Percentiles rank a stretch among this genome's conserved stretches.
phyloP scores from a whole-genome alignment of 2,797 vertebrate species.

The Gadopsis bispinosus region DNA sequence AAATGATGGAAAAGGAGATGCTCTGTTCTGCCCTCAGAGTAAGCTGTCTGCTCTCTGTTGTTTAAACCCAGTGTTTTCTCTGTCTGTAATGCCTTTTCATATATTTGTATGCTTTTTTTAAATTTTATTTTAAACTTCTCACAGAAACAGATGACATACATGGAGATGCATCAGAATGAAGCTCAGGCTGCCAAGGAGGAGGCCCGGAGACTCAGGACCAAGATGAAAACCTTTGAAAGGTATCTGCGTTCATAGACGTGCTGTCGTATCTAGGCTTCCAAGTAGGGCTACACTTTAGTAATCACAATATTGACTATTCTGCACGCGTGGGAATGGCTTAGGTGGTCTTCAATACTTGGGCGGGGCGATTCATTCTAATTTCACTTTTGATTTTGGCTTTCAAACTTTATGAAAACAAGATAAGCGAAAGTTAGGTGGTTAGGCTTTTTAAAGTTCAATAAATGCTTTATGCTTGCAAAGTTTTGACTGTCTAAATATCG shows the following conservation, averaged over 20 bases:
- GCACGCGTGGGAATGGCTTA: background rate
- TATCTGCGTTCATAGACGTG: slow-evolving; percentile 52
- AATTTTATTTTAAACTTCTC: background rate
- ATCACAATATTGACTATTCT: background rate
- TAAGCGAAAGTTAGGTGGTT: no score
- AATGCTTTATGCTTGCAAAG: no score
- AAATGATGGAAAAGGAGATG: slow-evolving; percentile 89
- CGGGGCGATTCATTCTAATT: no score
- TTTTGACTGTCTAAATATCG: background rate
- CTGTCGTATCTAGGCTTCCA: background rate
- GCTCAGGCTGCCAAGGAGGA: slow-evolving; percentile 90
- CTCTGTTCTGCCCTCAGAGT: slow-evolving; percentile 92
- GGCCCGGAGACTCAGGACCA: slow-evolving; percentile 85
- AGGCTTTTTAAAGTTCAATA: no score
- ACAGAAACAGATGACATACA: slow-evolving; percentile 95
- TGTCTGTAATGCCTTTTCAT: background rate
- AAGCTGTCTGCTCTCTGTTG: slow-evolving; percentile 21
- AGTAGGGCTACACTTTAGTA: background rate
- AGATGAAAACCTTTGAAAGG: slow-evolving; percentile 92
- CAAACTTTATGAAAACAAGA: no score
- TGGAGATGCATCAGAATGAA: slow-evolving; percentile 92
- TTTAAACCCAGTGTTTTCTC: background rate
- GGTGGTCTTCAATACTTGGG: background rate
- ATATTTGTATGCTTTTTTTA: background rate
- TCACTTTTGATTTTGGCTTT: no score